Evolutionary conservation across 2,797 vertebrate species (phyloP).

Genomic region (Bovichtus variegatus): DNA sequence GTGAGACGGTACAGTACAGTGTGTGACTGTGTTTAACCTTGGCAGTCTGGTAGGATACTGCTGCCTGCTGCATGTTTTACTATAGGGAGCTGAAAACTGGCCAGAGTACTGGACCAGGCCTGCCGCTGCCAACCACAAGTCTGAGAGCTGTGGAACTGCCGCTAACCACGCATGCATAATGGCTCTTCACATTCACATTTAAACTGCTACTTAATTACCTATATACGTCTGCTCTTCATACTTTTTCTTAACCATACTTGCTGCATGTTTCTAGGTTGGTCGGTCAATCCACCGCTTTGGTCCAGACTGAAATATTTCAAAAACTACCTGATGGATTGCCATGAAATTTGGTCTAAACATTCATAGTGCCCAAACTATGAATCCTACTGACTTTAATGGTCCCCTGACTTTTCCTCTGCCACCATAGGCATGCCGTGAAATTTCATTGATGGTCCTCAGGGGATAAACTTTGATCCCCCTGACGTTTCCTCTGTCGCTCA

Average conservation of each 20-base stretch:
- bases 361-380: background rate
- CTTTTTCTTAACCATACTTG: background rate
- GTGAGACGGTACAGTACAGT: conserved; percentile 9
- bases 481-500: background rate
- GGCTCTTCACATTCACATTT: background rate
- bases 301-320: background rate
- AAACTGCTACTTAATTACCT: background rate
- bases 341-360: background rate
- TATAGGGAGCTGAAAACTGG: conserved; percentile 24
- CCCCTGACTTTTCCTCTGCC: background rate
- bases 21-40: conserved; percentile 54
- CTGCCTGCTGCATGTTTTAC: conserved; percentile 40
- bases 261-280: background rate
- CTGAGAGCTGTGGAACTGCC: conserved; percentile 30
- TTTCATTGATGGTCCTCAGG: background rate
- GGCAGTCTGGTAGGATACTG: conserved; percentile 26
- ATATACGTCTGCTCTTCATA: background rate
- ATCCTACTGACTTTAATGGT: background rate
- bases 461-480: too few relatives aligned
- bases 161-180: background rate
- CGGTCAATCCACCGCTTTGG: background rate
- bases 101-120: conserved; percentile 14
- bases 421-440: background rate
- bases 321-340: background rate
- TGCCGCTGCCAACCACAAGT: conserved; percentile 20